Conservation (phyloP, 2,113 vertebrate genomes). For the Murina feae region DNA sequence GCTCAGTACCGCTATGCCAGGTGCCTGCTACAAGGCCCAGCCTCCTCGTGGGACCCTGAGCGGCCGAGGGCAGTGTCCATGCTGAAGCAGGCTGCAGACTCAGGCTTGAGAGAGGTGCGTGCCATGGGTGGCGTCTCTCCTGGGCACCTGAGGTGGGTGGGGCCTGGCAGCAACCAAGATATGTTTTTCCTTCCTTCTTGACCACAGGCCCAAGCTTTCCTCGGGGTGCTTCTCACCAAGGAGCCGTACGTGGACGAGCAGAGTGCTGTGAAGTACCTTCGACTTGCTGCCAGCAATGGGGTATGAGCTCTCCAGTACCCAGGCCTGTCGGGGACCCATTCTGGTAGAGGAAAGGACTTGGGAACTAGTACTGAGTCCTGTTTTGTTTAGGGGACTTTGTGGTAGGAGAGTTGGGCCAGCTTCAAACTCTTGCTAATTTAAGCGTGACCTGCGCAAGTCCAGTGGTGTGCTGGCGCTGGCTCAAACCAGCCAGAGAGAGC, state of each 20-base stretch:
- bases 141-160: background rate
- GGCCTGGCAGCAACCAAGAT: background rate
- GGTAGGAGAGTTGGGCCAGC: background rate
- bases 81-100: constrained; percentile 84
- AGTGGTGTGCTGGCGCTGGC: background rate
- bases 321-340: background rate
- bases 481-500: background rate
- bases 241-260: constrained; percentile 77
- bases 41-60: constrained; percentile 67
- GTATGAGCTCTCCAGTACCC: constrained; percentile 68
- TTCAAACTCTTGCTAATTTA: background rate
- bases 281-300: constrained; percentile 87
- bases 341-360: background rate
- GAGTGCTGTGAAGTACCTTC: constrained; percentile 86
- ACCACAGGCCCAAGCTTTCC: constrained; percentile 90
- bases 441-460: background rate
- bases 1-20: constrained; percentile 92
- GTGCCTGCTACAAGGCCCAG: constrained; percentile 81
- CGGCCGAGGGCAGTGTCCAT: constrained; percentile 78
- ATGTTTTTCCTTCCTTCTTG: background rate
- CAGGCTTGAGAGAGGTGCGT: constrained; percentile 87
- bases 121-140: background rate
- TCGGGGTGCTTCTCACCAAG: constrained; percentile 88
- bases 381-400: background rate
- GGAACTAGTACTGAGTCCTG: background rate